Conservation (phyloP, 2,113 vertebrate genomes). For the Saccopteryx bilineata region DNA sequence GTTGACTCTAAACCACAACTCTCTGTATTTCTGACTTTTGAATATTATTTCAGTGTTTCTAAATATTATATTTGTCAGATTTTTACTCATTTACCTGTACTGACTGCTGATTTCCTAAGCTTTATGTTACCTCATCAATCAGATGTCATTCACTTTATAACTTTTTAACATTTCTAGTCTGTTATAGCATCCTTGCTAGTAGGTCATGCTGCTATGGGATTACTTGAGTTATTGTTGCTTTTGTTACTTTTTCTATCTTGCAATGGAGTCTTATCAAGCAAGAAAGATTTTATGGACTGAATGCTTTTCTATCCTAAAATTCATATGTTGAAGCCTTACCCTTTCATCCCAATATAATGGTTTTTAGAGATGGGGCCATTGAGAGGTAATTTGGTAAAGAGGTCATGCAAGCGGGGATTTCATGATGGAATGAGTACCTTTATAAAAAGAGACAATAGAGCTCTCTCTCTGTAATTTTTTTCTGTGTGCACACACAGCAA, state of each 20-base stretch:
- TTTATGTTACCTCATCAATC: not conserved
- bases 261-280: not conserved
- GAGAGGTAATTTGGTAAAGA: not conserved
- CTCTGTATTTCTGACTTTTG: not conserved
- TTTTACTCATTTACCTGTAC: not conserved
- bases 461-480: not conserved
- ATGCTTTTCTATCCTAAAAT: not conserved
- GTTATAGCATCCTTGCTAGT: not conserved
- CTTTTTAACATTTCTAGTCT: not conserved
- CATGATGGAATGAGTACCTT: not conserved
- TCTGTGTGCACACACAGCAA: not conserved
- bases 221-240: not conserved
- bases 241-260: not conserved
- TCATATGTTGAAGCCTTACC: not conserved
- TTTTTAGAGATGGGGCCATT: not conserved
- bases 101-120: not conserved
- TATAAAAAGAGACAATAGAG: not conserved
- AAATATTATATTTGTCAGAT: not conserved
- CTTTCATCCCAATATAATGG: not conserved
- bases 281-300: not conserved
- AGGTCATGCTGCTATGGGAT: not conserved
- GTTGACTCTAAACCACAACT: not conserved
- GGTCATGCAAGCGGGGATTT: not conserved
- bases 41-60: not conserved
- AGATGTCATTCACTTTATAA: not conserved